Evolutionary conservation across 2,113 vertebrate genomes (phyloP).

Genomic region (Crotalus horridus): DNA sequence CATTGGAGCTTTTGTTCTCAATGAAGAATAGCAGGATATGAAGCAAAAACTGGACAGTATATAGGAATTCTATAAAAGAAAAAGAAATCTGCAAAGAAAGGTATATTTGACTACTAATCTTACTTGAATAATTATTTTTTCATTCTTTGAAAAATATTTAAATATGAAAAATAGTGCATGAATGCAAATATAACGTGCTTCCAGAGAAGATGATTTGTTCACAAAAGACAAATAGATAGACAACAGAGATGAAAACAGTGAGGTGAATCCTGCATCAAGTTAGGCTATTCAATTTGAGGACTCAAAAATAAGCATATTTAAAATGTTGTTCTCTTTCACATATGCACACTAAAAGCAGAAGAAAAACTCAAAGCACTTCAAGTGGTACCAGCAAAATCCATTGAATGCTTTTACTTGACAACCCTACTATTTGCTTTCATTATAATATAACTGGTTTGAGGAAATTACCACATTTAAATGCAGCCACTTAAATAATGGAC

Average conservation of each 20-base stretch:
- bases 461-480: slow-evolving; percentile 52
- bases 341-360: not conserved
- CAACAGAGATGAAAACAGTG: not conserved
- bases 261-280: not conserved
- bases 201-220: not conserved
- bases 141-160: not conserved
- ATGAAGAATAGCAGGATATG: not conserved
- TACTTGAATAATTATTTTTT: not conserved
- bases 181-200: not conserved
- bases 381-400: not conserved
- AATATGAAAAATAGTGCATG: not conserved
- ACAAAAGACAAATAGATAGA: not conserved
- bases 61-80: not conserved
- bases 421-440: slow-evolving; percentile 34
- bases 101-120: not conserved
- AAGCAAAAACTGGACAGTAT: not conserved
- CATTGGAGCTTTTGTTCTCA: not conserved
- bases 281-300: not conserved
- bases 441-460: slow-evolving; percentile 38
- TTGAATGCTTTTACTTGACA: slow-evolving; percentile 14
- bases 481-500: slow-evolving; percentile 57
- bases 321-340: not conserved
- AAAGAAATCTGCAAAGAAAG: not conserved
- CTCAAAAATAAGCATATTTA: not conserved
- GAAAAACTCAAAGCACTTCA: not conserved